Evolutionary conservation across 2,113 vertebrate genomes (phyloP), one percentile per base, ranked within the genome.

Genomic region (Bubo bubo): DNA sequence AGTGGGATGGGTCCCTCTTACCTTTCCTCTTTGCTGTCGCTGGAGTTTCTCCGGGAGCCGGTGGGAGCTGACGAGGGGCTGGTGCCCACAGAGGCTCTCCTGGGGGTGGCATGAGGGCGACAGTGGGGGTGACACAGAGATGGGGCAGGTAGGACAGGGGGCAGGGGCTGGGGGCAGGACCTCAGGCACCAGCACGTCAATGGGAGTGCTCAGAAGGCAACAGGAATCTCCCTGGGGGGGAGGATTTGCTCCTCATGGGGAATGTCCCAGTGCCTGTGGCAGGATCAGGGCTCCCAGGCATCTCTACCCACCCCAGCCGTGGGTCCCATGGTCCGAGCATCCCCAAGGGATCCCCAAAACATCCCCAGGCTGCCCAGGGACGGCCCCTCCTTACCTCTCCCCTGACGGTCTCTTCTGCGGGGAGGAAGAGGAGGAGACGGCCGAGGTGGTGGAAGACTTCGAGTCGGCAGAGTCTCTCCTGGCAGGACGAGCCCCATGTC

Each of bases 381-480:
- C 0, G 1, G 3, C 23, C 56, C 26, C 27, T 60, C 56, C 92
- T 85, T 94, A 99, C 99, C 99, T 99, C 96, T 99, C 99, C 66
- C 96, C 39, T 0, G 97, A 97, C 0, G 97, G 97, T 70, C 98
- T 99, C 98, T 98, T 99, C 62, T 98, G 98, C n/a, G 98, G 96
- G 15, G 98, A 98, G 58, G 98, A 98, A 24, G 96, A 91, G 43
- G 89, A 90, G 30, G 97, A 90, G 37, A 58, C 0, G 1, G 76
- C 27, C 0, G 67, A 83, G 49, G 82, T 34, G 85, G 77, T 96
- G 67, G 96, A 98, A 85, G 97, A 98, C 96, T 97, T 99, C 4
- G 97, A 98, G 53, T 99, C 99, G 8, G 88, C 96, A 12, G 99
- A 99, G 88, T 99, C 98, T 34, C 98, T 98, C 97, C 99, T 99